Evolutionary conservation across 2,888 invertebrate species (phyloP).

Genomic region (Caenorhabditis angaria): DNA sequence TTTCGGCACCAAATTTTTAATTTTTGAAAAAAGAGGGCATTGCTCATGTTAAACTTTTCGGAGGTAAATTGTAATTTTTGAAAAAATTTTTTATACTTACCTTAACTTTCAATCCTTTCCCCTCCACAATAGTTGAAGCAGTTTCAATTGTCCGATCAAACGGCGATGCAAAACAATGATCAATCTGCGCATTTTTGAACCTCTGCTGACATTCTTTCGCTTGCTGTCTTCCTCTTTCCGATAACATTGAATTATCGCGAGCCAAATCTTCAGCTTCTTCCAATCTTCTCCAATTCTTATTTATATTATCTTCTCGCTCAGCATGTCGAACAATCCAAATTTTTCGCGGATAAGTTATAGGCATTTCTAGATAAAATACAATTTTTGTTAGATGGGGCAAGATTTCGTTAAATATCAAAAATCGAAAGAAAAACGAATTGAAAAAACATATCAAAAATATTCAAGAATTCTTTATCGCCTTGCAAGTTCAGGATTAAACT

Average conservation of each 20-base stretch:
- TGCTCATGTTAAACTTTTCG: not conserved
- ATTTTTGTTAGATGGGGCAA: not conserved
- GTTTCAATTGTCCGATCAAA: constrained; percentile 70
- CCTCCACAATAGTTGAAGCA: constrained; percentile 54
- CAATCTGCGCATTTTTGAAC: constrained; percentile 58
- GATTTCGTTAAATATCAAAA: not conserved
- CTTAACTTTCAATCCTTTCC: constrained; percentile 60
- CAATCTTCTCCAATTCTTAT: constrained; percentile 44
- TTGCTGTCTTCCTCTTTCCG: constrained; percentile 60
- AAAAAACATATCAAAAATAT: not conserved
- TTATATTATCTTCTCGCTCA: constrained; percentile 59
- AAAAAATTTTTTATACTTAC: too few species aligned
- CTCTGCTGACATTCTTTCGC: constrained; percentile 58
- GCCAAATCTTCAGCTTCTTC: constrained; percentile 42
- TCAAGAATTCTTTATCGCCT: constrained; percentile 15
- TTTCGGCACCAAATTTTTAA: too few species aligned
- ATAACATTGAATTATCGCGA: constrained; percentile 66
- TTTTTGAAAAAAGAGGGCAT: not conserved
- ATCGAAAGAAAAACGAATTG: not conserved
- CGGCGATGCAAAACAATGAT: constrained; percentile 66
- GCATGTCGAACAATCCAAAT: constrained; percentile 69
- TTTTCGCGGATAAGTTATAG: constrained; percentile 53
- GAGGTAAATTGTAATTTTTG: not conserved
- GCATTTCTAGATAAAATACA: constrained; percentile 12
- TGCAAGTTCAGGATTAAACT: constrained; percentile 85